Conservation (phyloP, 1,140 invertebrate genomes). For the Lerema accius region DNA sequence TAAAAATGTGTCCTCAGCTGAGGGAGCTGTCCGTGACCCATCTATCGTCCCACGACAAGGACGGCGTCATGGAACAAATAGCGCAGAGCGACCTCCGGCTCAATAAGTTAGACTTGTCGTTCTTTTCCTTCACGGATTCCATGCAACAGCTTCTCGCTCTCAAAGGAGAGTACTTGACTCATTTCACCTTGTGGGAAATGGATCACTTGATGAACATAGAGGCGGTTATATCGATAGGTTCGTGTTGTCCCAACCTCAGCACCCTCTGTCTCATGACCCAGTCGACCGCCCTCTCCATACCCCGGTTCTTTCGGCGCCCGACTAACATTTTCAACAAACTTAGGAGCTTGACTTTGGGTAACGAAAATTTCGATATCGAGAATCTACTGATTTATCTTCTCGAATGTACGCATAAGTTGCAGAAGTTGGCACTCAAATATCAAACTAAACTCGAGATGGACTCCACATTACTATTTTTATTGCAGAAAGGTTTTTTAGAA, state of each 20-base stretch:
- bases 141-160: constrained; percentile 63
- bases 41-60: constrained; percentile 70
- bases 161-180: constrained; percentile 73
- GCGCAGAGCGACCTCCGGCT: constrained; percentile 64
- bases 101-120: constrained; percentile 70
- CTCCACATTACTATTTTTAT: constrained; percentile 57
- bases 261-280: constrained; percentile 72
- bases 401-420: constrained; percentile 60
- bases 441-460: constrained; percentile 68
- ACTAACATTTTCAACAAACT: constrained; percentile 68
- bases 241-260: constrained; percentile 66
- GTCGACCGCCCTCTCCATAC: constrained; percentile 65
- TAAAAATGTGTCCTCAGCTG: constrained; percentile 73
- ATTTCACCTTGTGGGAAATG: constrained; percentile 77
- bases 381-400: constrained; percentile 71
- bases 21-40: constrained; percentile 74
- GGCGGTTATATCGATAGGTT: constrained; percentile 64
- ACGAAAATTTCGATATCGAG: constrained; percentile 69
- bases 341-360: constrained; percentile 67
- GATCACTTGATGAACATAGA: constrained; percentile 71
- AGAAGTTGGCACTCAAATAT: constrained; percentile 72
- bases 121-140: constrained; percentile 70
- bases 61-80: constrained; percentile 72
- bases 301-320: constrained; percentile 57
- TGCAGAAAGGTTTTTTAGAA: constrained; percentile 65